Base-by-base conservation (phyloP, 2,888 invertebrate species). In the Lithophane socia region DNA sequence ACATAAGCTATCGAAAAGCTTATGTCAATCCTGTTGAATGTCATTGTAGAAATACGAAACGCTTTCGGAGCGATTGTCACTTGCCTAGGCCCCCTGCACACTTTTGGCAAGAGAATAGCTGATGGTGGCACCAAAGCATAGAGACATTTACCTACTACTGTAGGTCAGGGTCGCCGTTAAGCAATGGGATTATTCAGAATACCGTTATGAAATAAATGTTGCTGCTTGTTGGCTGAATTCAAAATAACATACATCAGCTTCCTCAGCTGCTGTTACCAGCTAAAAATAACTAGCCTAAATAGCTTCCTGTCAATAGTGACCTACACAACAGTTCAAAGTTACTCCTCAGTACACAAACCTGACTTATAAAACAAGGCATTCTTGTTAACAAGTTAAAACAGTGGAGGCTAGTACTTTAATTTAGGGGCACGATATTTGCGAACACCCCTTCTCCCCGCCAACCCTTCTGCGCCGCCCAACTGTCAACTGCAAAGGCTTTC, bases 401-500 rank as follows among this genome's bases (percentile, higher is more conserved):
- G 87, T 87, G 86, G 86, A 91, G 90, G 86, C 91, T 88, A 88
- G 91, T 94, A 94, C 92, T 93, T 94, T 94, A 95, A 95, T 94
- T 94, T 92, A 91, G 88, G 85, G 75, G 87, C 90, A 93, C 92
- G 92, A 93, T 94, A 93, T 94, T 94, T 94, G 94, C 92, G 92
- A 92, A 93, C 91, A 88, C 88, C 87, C 85, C 85, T 72, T 65
- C 54, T 66, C 42, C 69, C 70, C 56, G 37, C 58, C 76, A 69
- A 82, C 77, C 83, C 79, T 73, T 73, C 80, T 77, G 83, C 84
- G 80, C 88, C 89, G 81, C 89, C 89, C 87, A 79, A 92, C 94
- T 95, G 95, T 95, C 95, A 95, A 94, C 93, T 93, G 93, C 94
- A 94, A 93, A 93, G 92, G 93, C 91, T 92, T 94, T 94, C 94